phyloP scores from a whole-genome alignment of 1,140 invertebrate genomes.

The Drosophila kohkoa region DNA sequence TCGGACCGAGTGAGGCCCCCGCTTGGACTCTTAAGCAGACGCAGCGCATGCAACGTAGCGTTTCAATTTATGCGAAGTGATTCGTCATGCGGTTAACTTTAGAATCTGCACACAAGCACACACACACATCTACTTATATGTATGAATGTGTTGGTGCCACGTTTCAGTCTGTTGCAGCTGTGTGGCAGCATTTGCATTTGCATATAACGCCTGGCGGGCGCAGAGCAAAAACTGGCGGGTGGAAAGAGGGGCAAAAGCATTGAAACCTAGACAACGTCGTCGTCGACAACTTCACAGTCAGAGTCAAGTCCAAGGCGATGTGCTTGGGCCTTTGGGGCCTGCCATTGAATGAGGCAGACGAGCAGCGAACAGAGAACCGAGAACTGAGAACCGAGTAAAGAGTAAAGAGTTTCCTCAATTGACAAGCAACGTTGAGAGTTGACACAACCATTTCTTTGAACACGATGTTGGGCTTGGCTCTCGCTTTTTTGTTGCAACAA shows the following conservation, averaged over 20 bases:
- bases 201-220: constrained; percentile 47
- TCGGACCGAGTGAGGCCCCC: not conserved
- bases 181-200: constrained; percentile 62
- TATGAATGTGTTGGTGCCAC: constrained; percentile 18
- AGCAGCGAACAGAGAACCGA: too few relatives aligned
- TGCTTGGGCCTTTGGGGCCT: too few relatives aligned
- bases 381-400: too few relatives aligned
- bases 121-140: constrained; percentile 7
- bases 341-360: constrained; percentile 7
- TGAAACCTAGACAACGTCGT: constrained; percentile 69
- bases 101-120: constrained; percentile 70
- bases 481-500: constrained; percentile 39
- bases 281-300: constrained; percentile 44
- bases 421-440: constrained; percentile 63
- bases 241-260: constrained; percentile 29
- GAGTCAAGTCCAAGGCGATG: constrained; percentile 71
- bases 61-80: constrained; percentile 83
- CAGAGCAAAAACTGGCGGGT: constrained; percentile 13
- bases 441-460: constrained; percentile 67
- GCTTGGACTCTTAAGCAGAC: constrained; percentile 58
- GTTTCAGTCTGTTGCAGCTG: constrained; percentile 57
- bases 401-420: constrained; percentile 53
- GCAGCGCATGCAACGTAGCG: constrained; percentile 76
- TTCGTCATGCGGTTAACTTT: constrained; percentile 83
- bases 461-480: not conserved